Base-by-base conservation (phyloP, 2,888 invertebrate species). In the Drosophila mercatorum region DNA sequence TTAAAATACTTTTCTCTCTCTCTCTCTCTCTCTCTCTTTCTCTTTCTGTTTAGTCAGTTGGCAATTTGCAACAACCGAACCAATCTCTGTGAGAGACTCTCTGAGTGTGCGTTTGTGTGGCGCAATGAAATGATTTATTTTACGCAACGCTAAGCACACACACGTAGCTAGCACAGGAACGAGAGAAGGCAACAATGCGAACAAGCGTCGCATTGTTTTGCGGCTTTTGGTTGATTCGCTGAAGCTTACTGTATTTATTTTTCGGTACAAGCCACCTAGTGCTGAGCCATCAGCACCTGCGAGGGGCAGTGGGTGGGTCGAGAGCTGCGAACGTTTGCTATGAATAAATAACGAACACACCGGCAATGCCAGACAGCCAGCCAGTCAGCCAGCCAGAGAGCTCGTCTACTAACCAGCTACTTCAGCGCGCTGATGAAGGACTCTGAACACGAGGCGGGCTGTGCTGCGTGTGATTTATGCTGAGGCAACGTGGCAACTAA, bases 91-190 rank as follows among this genome's bases (percentile, higher is more conserved):
- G 41, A 59, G 66, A 53, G 52, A 28, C 28, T 65, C 56, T 58
- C 49, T 58, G 41, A 31, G 49, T 31, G 57, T 59, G 49, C 62
- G 44, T 61, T 70, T 79, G 68, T 69, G 62, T 63, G 75, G 70
- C 72, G 70, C 75, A 89, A 61, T 71, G 69, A 87, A 88, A 86
- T 88, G 88, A 86, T 86, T 86, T 86, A 83, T 89, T 86, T 89
- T 83, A 86, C 85, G 83, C 78, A 69, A 82, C 76, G 79, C 77
- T 83, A 75, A 80, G 72, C 81, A 73, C 43, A 83, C 75, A 81
- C 77, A 87, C 81, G 73, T 68, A 80, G 57, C 65, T 53, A 61
- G 53, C 67, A 78, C 60, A 71, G 60, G 66, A 80, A 57, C 26
- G 36, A 36, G 28, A 2, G 22, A 65, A 17, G 28, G 51, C 43